phyloP scores from a whole-genome alignment of 1,140 invertebrate genomes.

The Drosophila orosa region DNA sequence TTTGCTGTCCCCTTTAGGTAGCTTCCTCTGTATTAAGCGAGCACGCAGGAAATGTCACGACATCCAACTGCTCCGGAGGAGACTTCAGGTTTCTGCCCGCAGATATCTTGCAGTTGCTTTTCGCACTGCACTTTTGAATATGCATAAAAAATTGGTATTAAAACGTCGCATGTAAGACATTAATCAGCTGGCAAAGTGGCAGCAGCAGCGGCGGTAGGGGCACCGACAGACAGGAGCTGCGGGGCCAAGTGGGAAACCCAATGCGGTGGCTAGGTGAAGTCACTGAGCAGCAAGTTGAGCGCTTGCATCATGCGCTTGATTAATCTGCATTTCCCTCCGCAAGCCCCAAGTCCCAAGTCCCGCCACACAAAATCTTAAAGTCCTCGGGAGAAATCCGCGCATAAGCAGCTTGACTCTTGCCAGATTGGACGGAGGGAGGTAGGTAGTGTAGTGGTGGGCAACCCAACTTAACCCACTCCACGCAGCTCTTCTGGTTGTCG shows the following conservation, averaged over 20 bases:
- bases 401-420: constrained; percentile 63
- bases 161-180: constrained; percentile 82
- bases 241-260: constrained; percentile 2
- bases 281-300: constrained; percentile 73
- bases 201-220: constrained; percentile 62
- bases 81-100: constrained; percentile 67
- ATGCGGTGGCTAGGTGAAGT: constrained; percentile 68
- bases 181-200: constrained; percentile 80
- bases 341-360: background rate
- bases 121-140: constrained; percentile 69
- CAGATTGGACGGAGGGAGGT: constrained; percentile 30
- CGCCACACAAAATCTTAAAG: constrained; percentile 1
- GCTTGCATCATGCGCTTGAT: constrained; percentile 73
- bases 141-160: constrained; percentile 83
- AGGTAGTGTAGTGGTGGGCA: constrained; percentile 10
- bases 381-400: constrained; percentile 35
- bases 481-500: constrained; percentile 30
- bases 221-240: constrained; percentile 12
- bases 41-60: constrained; percentile 75
- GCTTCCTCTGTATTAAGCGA: constrained; percentile 17
- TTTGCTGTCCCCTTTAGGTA: background rate
- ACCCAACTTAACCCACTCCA: constrained; percentile 46
- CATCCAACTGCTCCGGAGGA: constrained; percentile 28
- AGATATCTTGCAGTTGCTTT: constrained; percentile 50
- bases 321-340: constrained; percentile 64